Evolutionary conservation across 2,888 invertebrate genomes (phyloP).

Genomic region (Papilio protenor): DNA sequence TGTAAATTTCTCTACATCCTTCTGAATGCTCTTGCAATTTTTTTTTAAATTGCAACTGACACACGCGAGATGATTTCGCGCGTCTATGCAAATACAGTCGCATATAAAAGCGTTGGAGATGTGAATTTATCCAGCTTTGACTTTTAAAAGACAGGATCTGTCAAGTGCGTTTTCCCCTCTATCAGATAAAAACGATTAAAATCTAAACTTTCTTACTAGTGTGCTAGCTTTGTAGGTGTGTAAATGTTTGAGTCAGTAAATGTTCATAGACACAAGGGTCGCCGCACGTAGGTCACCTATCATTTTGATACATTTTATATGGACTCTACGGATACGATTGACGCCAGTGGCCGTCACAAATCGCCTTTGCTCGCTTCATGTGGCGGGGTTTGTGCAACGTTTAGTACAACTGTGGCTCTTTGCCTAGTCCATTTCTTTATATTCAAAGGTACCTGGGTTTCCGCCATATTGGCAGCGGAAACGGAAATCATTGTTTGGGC

Average conservation of each 20-base stretch:
- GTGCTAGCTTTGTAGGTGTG: background rate
- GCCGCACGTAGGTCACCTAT: too few relatives aligned
- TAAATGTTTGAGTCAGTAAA: background rate
- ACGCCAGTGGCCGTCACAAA: background rate
- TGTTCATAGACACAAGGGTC: background rate
- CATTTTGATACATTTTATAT: too few relatives aligned
- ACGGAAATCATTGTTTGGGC: constrained; percentile 67
- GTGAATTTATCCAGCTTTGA: constrained; percentile 45
- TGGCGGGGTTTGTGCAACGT: background rate
- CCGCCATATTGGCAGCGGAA: constrained; percentile 69
- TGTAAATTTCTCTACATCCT: constrained; percentile 27
- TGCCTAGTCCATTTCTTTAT: background rate
- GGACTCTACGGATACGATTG: background rate
- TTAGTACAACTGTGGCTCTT: background rate
- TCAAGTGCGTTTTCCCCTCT: background rate
- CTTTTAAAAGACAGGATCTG: background rate
- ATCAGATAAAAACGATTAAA: background rate
- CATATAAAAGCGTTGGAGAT: constrained; percentile 43
- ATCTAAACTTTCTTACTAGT: background rate
- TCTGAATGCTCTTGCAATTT: constrained; percentile 31
- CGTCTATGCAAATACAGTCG: constrained; percentile 39
- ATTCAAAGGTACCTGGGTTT: constrained; percentile 29
- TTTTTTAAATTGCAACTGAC: constrained; percentile 41
- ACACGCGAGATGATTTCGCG: constrained; percentile 38
- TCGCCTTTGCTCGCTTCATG: background rate